phyloP scores from a whole-genome alignment of 2,888 invertebrate genomes.

The Axea sp. region DNA sequence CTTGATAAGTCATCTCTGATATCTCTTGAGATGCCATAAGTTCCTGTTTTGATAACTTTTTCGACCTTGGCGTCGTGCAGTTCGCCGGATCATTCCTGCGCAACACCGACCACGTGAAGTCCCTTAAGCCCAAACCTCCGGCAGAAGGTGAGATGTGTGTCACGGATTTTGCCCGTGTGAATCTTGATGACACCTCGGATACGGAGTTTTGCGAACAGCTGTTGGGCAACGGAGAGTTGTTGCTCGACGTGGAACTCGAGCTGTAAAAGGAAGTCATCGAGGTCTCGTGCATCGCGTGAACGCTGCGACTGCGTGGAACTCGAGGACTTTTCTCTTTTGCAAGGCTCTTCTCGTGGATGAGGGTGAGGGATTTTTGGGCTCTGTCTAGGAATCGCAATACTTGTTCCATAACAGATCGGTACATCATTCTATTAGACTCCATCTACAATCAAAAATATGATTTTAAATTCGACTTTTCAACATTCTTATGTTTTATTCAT shows the following conservation, averaged over 20 bases:
- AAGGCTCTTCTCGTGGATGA: conserved; percentile 77
- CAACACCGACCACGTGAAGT: conserved; percentile 82
- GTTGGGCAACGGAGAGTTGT: conserved; percentile 43
- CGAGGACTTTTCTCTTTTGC: conserved; percentile 71
- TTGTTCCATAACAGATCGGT: conserved; percentile 86
- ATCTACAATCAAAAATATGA: conserved; percentile 80
- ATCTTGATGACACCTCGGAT: conserved; percentile 69
- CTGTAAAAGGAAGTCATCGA: conserved; percentile 63
- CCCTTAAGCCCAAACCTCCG: conserved; percentile 79
- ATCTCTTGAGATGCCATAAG: conserved; percentile 65
- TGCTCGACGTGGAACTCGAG: conserved; percentile 61
- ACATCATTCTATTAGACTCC: conserved; percentile 87
- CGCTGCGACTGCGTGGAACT: conserved; percentile 81
- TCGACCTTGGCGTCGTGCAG: conserved; percentile 67
- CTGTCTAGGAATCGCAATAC: conserved; percentile 85
- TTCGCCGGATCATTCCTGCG: conserved; percentile 72
- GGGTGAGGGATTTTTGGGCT: conserved; percentile 84
- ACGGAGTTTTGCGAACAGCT: conserved; percentile 25
- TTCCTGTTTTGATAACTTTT: conserved; percentile 63
- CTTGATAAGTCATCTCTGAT: conserved; percentile 68
- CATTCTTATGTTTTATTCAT: no score
- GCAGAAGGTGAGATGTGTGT: conserved; percentile 76
- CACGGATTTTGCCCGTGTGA: conserved; percentile 78
- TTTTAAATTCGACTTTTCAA: no score
- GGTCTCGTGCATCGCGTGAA: conserved; percentile 79